Base-by-base conservation (phyloP, 2,113 vertebrate species). In the Zapornia atra region DNA sequence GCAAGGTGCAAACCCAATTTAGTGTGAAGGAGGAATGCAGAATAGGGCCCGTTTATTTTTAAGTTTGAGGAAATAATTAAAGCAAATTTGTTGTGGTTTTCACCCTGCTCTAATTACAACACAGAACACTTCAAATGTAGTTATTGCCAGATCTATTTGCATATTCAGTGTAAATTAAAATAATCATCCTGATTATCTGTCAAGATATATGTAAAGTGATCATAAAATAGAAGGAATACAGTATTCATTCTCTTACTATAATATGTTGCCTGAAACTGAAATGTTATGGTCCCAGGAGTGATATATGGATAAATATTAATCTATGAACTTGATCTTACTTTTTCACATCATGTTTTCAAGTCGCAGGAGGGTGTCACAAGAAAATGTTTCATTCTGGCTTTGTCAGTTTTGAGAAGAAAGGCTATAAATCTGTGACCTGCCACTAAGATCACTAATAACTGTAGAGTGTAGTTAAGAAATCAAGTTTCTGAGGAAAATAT, bases 151-250 rank as follows among this genome's bases (percentile, higher is more conserved):
- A 82, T 51, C 28, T 57, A 72, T 88, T 96, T 86, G 46, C 36
- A 84, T 93, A 77, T 90, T 94, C 36, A 64, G 28, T 80, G 18
- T 51, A 91, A 92, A 86, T 96, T 87, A 92, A 96, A 95, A 86
- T 95, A 83, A 51, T 86, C 20, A 70, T 81, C 29, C 28, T 82
- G 77, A 71, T 94, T 70, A 73, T 75, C 70, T 90, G 18, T 88
- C 81, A 73, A 96, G 65, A 89, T 91, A 64, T 54, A 75, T 0
- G 4, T 81, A 66, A 79, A 77, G 4, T 0, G 4, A 86, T 93
- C 34, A 66, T 78, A 83, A 93, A 92, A 90, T 51, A 78, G 56
- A 61, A 75, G 51, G 61, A 92, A 88, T 64, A 21, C 5, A 44
- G 25, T 60, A 60, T 92, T 93, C 17, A 36, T 87, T 64, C 60